Evolutionary conservation across 2,797 vertebrate species (phyloP).

Genomic region (Pitangus sulphuratus): DNA sequence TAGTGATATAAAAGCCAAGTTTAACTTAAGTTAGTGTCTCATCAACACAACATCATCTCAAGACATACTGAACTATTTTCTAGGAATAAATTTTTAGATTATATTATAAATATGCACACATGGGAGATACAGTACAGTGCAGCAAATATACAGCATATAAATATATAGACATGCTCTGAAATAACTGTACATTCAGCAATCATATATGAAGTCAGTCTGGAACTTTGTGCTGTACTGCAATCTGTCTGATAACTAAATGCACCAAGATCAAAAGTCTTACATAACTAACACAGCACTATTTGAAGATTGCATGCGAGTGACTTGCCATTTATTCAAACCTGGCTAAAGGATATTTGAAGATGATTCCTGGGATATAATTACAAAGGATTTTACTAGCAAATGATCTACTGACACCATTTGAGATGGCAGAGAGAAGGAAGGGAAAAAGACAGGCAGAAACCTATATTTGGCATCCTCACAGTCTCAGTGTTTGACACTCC

Average conservation of each 20-base stretch:
- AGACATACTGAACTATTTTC: not conserved
- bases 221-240: not conserved
- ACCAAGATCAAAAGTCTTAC: not conserved
- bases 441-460: not conserved
- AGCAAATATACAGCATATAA: not conserved
- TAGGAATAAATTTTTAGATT: not conserved
- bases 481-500: not conserved
- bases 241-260: not conserved
- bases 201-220: not conserved
- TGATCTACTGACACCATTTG: not conserved
- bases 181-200: not conserved
- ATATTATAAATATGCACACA: not conserved
- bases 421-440: not conserved
- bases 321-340: conserved; percentile 13
- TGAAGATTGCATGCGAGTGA: not conserved
- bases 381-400: not conserved
- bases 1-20: not conserved
- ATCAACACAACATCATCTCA: not conserved
- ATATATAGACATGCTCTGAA: not conserved
- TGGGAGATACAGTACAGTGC: not conserved
- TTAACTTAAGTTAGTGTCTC: not conserved
- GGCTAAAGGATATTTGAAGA: not conserved
- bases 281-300: not conserved
- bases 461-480: not conserved
- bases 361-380: not conserved